Evolutionary conservation across 2,888 invertebrate genomes (phyloP), one percentile per base, ranked within the genome.

Genomic region (Reticulitermes lucifugus): DNA sequence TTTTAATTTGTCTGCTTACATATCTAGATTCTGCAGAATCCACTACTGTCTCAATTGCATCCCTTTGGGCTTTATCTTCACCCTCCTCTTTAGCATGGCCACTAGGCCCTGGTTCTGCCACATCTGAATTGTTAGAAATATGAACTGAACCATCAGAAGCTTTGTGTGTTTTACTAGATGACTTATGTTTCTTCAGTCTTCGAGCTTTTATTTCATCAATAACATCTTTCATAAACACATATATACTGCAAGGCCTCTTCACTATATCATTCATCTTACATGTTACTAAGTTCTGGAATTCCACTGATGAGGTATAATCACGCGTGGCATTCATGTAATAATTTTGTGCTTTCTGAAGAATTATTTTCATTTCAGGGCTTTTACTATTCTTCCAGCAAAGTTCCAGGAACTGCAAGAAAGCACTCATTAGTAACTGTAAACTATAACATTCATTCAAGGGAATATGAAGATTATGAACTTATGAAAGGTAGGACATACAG

Each of bases 181-280:
- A 12, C 2, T 25, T 43, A 46, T 14, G 5, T 0, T 18, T 22
- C 46, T 81, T 81, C 41, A 41, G 7, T 43, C 25, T 81, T 41
- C 81, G 35, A 25, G 22, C 7, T 46, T 46, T 81, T n/a, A 81
- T n/a, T 46, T 81, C 81, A 81, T 81, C 81, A 22, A 81, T 70
- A 41, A 81, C 81, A 12, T 81, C 81, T 43, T 81, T 81, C n/a
- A 81, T 81, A 25, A 43, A 81, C 2, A 81, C 70, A 81, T 65
- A 81, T 43, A 81, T 81, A 18, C 46, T 81, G 5, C n/a, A 18
- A 25, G 81, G 81, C 10, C 65, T 59, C 18, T 65, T 60, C 3
- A 22, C 12, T 22, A 81, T 70, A 43, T n/a, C 22, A 41, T 10
- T 12, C 35, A 12, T 46, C 41, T 65, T 81, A 22, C n/a, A 14